Evolutionary conservation across 2,888 invertebrate genomes (phyloP).

Genomic region (Ectemnius cavifrons): DNA sequence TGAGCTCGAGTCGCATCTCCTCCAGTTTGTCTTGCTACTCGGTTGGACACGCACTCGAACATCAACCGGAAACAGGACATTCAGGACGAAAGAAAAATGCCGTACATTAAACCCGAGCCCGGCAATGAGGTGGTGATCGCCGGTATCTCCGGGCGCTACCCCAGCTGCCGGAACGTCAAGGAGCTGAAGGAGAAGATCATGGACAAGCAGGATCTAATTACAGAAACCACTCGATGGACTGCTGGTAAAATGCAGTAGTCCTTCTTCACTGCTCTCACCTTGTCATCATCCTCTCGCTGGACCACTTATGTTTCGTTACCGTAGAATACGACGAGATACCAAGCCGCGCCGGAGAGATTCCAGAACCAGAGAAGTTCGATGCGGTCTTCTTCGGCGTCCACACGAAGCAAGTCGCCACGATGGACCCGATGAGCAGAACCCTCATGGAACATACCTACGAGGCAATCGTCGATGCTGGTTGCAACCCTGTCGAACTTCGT

Average conservation of each 20-base stretch:
- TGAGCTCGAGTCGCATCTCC: too few species aligned
- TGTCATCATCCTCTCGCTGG: too few species aligned
- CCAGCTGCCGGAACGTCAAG: slow-evolving; percentile 86
- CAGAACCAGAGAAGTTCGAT: slow-evolving; percentile 84
- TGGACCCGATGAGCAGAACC: slow-evolving; percentile 82
- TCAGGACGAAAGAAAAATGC: too few species aligned
- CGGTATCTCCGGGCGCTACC: slow-evolving; percentile 86
- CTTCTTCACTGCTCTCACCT: too few species aligned
- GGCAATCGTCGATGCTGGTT: slow-evolving; percentile 78
- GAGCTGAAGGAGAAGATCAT: slow-evolving; percentile 86
- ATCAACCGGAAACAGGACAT: too few species aligned
- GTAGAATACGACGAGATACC: slow-evolving; percentile 81
- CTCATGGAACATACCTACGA: slow-evolving; percentile 83
- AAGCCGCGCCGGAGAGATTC: slow-evolving; percentile 85
- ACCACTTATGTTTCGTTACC: too few species aligned
- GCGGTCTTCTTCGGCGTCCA: slow-evolving; percentile 80
- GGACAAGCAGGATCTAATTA: slow-evolving; percentile 86
- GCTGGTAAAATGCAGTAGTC: slow-evolving; percentile 53
- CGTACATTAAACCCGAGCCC: slow-evolving; percentile 18
- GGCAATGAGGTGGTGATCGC: slow-evolving; percentile 82
- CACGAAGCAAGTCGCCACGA: slow-evolving; percentile 80
- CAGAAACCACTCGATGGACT: slow-evolving; percentile 77
- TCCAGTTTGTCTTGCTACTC: too few species aligned
- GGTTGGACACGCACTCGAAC: too few species aligned
- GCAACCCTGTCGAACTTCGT: slow-evolving; percentile 83